These are phyloP conservation scores for Allobates femoralis DNA, from an alignment of 2,797 vertebrate species.

Conservation along the genomic window DNA sequence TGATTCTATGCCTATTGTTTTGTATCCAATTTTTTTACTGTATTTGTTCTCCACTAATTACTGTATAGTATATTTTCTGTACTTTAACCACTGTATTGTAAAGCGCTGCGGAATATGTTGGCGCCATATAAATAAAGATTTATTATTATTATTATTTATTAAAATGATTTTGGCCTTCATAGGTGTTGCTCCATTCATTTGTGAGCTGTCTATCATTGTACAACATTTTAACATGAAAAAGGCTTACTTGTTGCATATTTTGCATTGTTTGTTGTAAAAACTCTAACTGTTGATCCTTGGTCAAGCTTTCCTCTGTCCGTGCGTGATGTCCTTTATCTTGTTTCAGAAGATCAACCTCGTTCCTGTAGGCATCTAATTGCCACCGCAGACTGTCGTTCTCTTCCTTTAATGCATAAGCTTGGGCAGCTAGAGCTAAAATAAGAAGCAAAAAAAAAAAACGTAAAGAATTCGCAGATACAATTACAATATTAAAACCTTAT, in stretches of 20 bases:
- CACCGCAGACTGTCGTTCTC: constrained; percentile 95
- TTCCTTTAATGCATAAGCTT: constrained; percentile 86
- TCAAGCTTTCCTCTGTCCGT: constrained; percentile 81
- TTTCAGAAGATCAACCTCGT: constrained; percentile 92
- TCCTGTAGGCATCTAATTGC: constrained; percentile 95
- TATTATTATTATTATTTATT: no score
- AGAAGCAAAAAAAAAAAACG: neutral
- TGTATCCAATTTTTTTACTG: no score
- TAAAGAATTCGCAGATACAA: neutral
- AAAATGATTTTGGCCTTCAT: no score
- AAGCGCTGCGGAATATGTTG: no score
- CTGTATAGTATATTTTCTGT: no score
- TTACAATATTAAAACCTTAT: neutral
- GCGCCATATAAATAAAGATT: no score
- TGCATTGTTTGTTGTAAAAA: constrained; percentile 91
- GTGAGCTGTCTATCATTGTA: neutral
- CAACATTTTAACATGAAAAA: neutral
- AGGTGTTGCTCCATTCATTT: neutral
- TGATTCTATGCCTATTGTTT: no score
- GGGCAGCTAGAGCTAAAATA: constrained; percentile 77
- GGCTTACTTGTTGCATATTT: constrained; percentile 91
- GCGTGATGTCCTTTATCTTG: constrained; percentile 84
- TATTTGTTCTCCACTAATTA: no score
- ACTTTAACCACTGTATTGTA: no score
- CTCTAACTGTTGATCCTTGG: constrained; percentile 87